These are phyloP conservation scores for Alaudala cheleensis DNA, from an alignment of 2,113 vertebrate genomes.

Conservation along the genomic window DNA sequence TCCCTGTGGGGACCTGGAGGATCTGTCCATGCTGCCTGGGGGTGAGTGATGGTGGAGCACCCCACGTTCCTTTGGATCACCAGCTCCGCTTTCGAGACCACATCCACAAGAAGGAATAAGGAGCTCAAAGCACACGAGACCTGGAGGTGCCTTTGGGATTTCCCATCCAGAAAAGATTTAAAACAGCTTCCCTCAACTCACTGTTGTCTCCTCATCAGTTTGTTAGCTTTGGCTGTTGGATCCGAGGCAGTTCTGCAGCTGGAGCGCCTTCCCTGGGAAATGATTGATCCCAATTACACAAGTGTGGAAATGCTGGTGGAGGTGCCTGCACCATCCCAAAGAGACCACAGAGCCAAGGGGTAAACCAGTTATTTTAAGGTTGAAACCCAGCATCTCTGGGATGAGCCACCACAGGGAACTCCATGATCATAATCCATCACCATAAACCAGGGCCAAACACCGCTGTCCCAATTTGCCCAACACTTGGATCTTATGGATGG, in stretches of 20 bases:
- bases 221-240: slow-evolving; percentile 1
- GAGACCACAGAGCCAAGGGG: too few relatives aligned
- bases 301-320: neutral
- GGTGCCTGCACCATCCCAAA: neutral
- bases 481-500: neutral
- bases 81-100: fast-evolving
- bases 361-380: neutral
- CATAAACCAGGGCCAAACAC: neutral
- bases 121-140: neutral
- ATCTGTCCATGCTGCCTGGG: neutral
- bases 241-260: neutral
- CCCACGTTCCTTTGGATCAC: neutral
- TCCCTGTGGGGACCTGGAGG: neutral
- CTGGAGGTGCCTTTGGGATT: neutral
- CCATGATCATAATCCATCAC: neutral
- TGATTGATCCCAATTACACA: fast-evolving
- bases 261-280: neutral
- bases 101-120: neutral
- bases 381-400: neutral
- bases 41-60: neutral
- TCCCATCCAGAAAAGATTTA: neutral
- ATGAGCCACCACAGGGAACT: neutral
- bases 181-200: neutral
- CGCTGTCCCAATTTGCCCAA: neutral
- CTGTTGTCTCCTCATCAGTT: neutral